Evolutionary conservation across 1,140 invertebrate species (phyloP).

Genomic region (Bombus pyrosoma): DNA sequence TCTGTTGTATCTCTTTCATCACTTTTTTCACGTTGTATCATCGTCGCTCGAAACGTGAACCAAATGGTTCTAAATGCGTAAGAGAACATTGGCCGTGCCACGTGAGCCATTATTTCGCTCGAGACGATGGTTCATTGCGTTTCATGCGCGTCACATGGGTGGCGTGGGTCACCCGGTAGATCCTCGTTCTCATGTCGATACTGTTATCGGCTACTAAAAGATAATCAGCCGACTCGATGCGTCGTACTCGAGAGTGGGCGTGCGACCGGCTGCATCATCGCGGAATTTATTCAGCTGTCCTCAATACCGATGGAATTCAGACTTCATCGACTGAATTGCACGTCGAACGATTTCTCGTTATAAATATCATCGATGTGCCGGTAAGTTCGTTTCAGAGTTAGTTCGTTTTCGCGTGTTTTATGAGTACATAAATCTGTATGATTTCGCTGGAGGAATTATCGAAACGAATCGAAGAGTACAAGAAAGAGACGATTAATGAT

Average conservation of each 20-base stretch:
- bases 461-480: too few species aligned
- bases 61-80: neutral
- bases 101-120: constrained; percentile 40
- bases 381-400: neutral
- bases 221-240: constrained; percentile 54
- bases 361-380: neutral
- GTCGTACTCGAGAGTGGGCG: constrained; percentile 47
- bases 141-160: neutral
- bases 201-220: constrained; percentile 61
- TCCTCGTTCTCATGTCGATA: constrained; percentile 60
- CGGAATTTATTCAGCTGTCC: constrained; percentile 58
- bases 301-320: constrained; percentile 19
- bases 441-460: too few species aligned
- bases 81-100: neutral
- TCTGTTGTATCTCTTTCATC: too few species aligned
- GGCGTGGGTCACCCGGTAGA: constrained; percentile 63
- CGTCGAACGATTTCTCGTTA: neutral
- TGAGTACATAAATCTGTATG: too few species aligned
- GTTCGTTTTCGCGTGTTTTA: neutral
- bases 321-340: neutral
- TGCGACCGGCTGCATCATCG: constrained; percentile 48
- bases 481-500: too few species aligned
- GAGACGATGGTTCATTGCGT: neutral
- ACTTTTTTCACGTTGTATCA: too few species aligned
- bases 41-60: too few species aligned